Conservation (phyloP, 2,797 vertebrate genomes). For the Diplodus puntazzo region DNA sequence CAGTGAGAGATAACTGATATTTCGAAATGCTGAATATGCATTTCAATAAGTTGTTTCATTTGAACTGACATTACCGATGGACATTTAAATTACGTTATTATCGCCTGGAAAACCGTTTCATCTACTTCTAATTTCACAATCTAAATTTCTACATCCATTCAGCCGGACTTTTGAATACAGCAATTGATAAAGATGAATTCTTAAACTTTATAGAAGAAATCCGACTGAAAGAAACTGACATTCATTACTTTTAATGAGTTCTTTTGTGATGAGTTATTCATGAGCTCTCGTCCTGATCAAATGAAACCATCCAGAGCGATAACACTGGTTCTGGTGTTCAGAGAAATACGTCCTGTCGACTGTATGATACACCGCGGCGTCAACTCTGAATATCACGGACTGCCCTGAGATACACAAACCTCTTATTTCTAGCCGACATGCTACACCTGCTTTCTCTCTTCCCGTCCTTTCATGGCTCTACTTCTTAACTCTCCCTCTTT, state of each 20-base stretch:
- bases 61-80: neutral
- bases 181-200: neutral
- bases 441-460: conserved; percentile 52
- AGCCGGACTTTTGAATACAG: neutral
- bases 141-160: neutral
- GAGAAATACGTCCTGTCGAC: neutral
- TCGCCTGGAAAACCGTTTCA: conserved; percentile 10
- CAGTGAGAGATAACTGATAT: conserved; percentile 4
- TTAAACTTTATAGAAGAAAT: neutral
- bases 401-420: conserved; percentile 16
- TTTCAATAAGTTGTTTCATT: conserved; percentile 18
- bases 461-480: conserved; percentile 18
- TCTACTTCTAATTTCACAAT: neutral
- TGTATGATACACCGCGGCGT: conserved; percentile 8
- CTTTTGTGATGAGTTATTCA: conserved; percentile 18
- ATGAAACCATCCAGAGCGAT: conserved; percentile 11
- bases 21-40: neutral
- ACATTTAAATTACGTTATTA: conserved; percentile 14
- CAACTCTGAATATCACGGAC: conserved; percentile 36
- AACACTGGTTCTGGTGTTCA: neutral
- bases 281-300: conserved; percentile 11
- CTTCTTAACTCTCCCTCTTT: conserved; percentile 7
- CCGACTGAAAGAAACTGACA: neutral
- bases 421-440: conserved; percentile 49
- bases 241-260: conserved; percentile 15